These are phyloP conservation scores for Poeciliopsis paucimaculata DNA, from an alignment of 2,797 vertebrate species.

Conservation along the genomic window DNA sequence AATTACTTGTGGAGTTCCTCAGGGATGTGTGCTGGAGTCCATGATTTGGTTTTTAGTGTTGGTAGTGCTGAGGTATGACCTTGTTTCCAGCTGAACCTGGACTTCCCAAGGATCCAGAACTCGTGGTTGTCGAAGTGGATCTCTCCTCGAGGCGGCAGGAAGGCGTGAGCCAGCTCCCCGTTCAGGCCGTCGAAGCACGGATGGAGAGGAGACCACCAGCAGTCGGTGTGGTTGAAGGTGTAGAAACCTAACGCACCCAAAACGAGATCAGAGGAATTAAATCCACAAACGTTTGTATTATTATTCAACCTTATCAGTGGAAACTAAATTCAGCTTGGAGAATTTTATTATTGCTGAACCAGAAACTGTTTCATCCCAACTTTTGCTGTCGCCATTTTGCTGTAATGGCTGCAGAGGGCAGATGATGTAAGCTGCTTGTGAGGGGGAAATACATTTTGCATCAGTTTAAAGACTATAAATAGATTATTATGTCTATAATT, in stretches of 20 bases:
- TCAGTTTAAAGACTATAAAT: no score
- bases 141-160: conserved; percentile 84
- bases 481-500: no score
- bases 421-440: no score
- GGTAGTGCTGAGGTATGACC: conserved; percentile 60
- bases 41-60: neutral
- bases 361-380: no score
- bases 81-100: conserved; percentile 89
- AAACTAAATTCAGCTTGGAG: neutral
- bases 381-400: no score
- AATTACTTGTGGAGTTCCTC: neutral
- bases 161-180: conserved; percentile 86
- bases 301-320: neutral
- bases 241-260: conserved; percentile 81
- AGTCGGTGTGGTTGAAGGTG: conserved; percentile 87
- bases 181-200: conserved; percentile 88
- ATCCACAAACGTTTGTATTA: neutral
- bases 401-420: no score
- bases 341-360: no score
- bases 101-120: conserved; percentile 87
- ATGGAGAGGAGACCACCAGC: conserved; percentile 83
- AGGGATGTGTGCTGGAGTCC: neutral
- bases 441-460: no score
- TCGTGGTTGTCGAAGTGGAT: conserved; percentile 90
- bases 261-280: neutral